Base-by-base conservation (phyloP, 64 coral and sea anemone species). In the Platygyra sinensis region DNA sequence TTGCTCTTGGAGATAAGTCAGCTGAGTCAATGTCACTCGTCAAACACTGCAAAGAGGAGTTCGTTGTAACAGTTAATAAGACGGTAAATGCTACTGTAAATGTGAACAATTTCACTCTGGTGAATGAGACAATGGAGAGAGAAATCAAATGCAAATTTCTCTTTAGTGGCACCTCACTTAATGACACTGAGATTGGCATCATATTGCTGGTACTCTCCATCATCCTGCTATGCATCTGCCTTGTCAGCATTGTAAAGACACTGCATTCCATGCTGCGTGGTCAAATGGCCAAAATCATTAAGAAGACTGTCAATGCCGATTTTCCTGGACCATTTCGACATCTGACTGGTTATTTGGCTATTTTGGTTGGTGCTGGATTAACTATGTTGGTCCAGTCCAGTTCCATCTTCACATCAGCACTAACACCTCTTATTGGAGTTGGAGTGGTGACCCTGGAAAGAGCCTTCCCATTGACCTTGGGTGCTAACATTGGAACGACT, bases 331-430 rank as follows among this genome's bases (percentile, higher is more conserved):
- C 94, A 29, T 98, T 98, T 33, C 62, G 88, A 31, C 91, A 95
- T 72, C 89, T 98, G 22, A 98, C 94, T 78, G 96, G 96, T 64
- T 98, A 98, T 85, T 88, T 95, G 87, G 88, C 96, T 29, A 95
- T 98, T 18, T 8, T 98, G n/a, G 94, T 95, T 75, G 96, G 96
- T 67, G 96, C 96, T 73, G 94, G 93, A 15, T 91, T 98, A 87
- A 98, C 96, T n/a, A 93, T 98, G 76, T 79, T 98, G 62, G 94
- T 98, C 4, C 96, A 98, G 73, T 98, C 96, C 33, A 98, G 96
- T 88, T 98, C 96, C 63, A 95, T 98, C 60, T 98, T 98, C 57
- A 98, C 96, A 14, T 98, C 96, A 20, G 94, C 96, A 5, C 88
- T 98, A 1, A 98, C 96, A 30, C 96, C 96, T 10, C 78, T 98